Conservation (phyloP, 2,113 vertebrate species). For the Camelus bactrianus region DNA sequence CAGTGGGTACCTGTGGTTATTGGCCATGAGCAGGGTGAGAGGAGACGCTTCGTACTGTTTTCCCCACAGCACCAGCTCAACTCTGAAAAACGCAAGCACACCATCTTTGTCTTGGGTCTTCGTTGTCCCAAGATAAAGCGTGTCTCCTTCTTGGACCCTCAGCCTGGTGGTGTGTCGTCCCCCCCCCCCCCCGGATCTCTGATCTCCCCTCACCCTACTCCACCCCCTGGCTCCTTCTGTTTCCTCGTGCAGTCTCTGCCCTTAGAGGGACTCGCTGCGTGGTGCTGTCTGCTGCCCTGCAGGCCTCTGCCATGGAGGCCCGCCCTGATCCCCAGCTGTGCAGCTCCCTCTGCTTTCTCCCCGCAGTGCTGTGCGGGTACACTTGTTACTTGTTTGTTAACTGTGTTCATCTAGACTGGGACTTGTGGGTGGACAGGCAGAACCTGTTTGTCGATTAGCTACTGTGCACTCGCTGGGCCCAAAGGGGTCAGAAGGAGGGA, state of each 20-base stretch:
- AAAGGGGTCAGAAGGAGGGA: not conserved
- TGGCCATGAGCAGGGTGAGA: not conserved
- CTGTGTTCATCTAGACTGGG: not conserved
- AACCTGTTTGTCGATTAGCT: not conserved
- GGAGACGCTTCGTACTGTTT: accelerated
- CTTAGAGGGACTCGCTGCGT: not conserved
- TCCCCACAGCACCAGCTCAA: accelerated
- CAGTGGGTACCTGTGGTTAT: not conserved
- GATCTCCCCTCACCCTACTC: too few relatives aligned
- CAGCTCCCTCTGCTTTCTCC: not conserved
- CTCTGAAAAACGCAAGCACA: not conserved
- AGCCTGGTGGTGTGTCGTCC: not conserved
- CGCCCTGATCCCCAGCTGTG: too few relatives aligned
- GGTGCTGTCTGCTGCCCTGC: accelerated
- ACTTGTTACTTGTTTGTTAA: not conserved
- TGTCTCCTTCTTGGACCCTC: accelerated
- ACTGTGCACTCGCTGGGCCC: accelerated
- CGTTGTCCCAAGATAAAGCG: not conserved
- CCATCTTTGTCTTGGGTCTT: not conserved
- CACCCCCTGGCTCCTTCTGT: not conserved
- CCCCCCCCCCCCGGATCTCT: not conserved
- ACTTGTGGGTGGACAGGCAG: constrained; percentile 12
- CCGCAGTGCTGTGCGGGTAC: accelerated
- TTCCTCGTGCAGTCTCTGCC: not conserved
- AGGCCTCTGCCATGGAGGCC: not conserved